Base-by-base conservation (phyloP, 37 sponge, comb jelly and placozoan genomes). In the Halichondria panicea region DNA sequence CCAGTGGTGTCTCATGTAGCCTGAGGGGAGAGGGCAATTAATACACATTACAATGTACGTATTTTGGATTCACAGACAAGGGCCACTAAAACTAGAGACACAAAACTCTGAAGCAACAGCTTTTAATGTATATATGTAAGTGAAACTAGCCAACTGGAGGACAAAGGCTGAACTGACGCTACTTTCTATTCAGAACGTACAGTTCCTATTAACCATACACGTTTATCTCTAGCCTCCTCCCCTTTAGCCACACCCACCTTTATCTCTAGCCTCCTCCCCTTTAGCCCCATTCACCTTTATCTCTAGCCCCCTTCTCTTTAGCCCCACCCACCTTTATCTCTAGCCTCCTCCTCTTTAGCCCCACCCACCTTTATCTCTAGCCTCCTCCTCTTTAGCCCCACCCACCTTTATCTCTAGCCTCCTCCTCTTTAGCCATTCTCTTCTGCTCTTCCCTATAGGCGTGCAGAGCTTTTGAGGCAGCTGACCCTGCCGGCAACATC, bases 1-100 rank as follows among this genome's bases (percentile, higher is more conserved):
- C 92, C 92, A 92, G 78, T 89, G 90, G 55, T 89, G 80, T 24
- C 63, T 25, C 9, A 22, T 63, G 41, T 70, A 38, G 72, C 42
- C 63, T 67, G 39, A n/a, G n/a, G n/a, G n/a, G n/a, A n/a, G n/a
- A n/a, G n/a, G n/a, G n/a, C n/a, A n/a, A n/a, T n/a, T n/a, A n/a
- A n/a, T n/a, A n/a, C n/a, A n/a, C n/a, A n/a, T n/a, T n/a, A n/a
- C n/a, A n/a, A n/a, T n/a, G n/a, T n/a, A n/a, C n/a, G n/a, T n/a
- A n/a, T n/a, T n/a, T n/a, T n/a, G n/a, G n/a, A n/a, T n/a, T n/a
- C n/a, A n/a, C n/a, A n/a, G n/a, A n/a, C n/a, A n/a, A n/a, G n/a
- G n/a, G n/a, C n/a, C n/a, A n/a, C n/a, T n/a, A n/a, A n/a, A n/a
- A n/a, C n/a, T n/a, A n/a, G n/a, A n/a, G n/a, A n/a, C n/a, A n/a